Percentiles rank a stretch among this genome's conserved stretches.
Conservation (phyloP, 2,888 invertebrate genomes). For the Aphodius sticticus region DNA sequence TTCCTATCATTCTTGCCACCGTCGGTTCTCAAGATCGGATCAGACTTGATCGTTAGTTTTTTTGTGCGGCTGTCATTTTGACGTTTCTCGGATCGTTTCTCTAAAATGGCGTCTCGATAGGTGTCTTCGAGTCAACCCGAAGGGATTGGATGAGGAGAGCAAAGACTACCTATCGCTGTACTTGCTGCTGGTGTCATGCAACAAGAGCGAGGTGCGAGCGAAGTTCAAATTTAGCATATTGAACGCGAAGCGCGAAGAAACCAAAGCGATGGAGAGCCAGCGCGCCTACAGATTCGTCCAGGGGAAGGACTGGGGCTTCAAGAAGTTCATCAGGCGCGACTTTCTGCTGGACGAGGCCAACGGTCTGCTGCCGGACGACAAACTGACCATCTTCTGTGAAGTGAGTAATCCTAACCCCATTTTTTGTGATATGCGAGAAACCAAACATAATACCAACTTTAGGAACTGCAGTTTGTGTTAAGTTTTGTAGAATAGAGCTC, state of each 20-base stretch:
- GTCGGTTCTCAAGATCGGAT: no score
- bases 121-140: slow-evolving; percentile 99
- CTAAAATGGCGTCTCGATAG: slow-evolving; percentile 56
- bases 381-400: slow-evolving; percentile 99
- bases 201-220: slow-evolving; percentile 99
- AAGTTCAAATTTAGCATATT: slow-evolving; percentile 99
- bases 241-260: slow-evolving; percentile 99
- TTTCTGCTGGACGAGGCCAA: slow-evolving; percentile 99
- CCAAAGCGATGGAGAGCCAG: slow-evolving; percentile 98
- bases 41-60: no score
- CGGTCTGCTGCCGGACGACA: slow-evolving; percentile 97
- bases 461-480: no score
- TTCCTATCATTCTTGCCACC: no score
- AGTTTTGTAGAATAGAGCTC: no score
- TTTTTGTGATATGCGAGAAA: slow-evolving; percentile 10
- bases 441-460: not conserved
- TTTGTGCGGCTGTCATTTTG: no score
- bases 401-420: slow-evolving; percentile 63
- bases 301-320: slow-evolving; percentile 99
- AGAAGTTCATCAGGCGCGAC: slow-evolving; percentile 99
- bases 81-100: no score
- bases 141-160: slow-evolving; percentile 99
- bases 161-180: slow-evolving; percentile 99
- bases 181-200: slow-evolving; percentile 98
- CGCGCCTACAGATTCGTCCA: slow-evolving; percentile 99